A percentile compares a stretch with the other conserved stretches of the same genome.
Evolutionary conservation across 2,888 invertebrate genomes (phyloP).

Genomic region (Thymelicus sylvestris): DNA sequence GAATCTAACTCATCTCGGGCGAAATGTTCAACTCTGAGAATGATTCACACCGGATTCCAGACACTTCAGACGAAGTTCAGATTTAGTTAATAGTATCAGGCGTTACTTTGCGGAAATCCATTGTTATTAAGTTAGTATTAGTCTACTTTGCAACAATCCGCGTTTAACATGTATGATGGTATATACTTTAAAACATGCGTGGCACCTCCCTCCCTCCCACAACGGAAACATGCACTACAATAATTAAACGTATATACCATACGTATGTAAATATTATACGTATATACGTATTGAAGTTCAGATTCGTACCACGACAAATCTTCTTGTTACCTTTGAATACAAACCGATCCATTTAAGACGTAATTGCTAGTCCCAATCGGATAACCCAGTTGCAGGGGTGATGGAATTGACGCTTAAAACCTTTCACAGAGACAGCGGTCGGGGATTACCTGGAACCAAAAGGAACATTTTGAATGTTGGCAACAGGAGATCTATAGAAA

Average conservation of each 20-base stretch:
- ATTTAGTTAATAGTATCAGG: no score
- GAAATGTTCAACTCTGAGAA: constrained; percentile 25
- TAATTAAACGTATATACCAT: no score
- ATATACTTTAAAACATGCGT: no score
- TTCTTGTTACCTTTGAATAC: constrained; percentile 52
- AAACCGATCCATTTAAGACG: constrained; percentile 50
- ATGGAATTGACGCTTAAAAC: constrained; percentile 56
- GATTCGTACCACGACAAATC: constrained; percentile 21
- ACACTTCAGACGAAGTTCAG: constrained; percentile 20
- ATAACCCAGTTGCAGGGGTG: constrained; percentile 51
- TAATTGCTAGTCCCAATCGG: constrained; percentile 40
- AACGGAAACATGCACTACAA: no score
- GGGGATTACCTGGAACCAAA: constrained; percentile 40
- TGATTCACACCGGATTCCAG: constrained; percentile 42
- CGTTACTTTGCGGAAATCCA: no score
- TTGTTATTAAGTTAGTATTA: no score
- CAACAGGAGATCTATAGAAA: neutral
- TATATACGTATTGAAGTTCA: no score
- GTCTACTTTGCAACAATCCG: no score
- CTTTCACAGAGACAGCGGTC: constrained; percentile 8
- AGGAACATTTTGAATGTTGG: constrained; percentile 41
- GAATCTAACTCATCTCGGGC: constrained; percentile 23
- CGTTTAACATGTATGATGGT: no score
- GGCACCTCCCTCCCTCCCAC: no score
- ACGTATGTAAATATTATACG: no score